These are phyloP conservation scores for Sarcophaga bullata DNA, from an alignment of 1,140 invertebrate species.

Conservation along the genomic window DNA sequence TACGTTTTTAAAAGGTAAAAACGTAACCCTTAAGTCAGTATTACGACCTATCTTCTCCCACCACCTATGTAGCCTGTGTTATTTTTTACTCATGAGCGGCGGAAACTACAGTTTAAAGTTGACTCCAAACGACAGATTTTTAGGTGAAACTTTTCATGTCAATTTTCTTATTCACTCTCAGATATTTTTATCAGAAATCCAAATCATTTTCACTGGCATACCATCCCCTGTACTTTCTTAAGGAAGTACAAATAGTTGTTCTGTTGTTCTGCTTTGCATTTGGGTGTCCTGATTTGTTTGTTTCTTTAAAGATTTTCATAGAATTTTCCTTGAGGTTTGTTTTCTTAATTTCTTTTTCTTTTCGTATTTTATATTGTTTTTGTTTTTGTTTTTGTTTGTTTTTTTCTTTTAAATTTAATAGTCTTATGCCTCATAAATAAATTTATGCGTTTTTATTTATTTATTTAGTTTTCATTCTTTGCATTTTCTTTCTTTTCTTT, in stretches of 20 bases:
- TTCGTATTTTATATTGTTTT: neutral
- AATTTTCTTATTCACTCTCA: too few species aligned
- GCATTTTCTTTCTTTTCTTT: neutral
- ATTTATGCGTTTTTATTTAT: constrained; percentile 21
- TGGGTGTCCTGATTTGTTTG: constrained; percentile 11
- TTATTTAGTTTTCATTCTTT: too few species aligned
- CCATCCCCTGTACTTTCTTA: neutral
- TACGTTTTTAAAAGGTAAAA: too few species aligned
- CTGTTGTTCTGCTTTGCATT: neutral
- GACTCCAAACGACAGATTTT: too few species aligned
- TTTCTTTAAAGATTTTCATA: neutral
- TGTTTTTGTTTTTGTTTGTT: too few species aligned
- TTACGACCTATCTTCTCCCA: too few species aligned
- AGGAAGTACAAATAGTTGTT: neutral
- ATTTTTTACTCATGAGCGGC: too few species aligned
- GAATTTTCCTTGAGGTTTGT: neutral
- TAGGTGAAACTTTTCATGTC: too few species aligned
- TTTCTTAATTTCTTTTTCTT: neutral
- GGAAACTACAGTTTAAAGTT: too few species aligned
- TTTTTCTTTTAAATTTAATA: neutral
- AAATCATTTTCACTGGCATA: neutral
- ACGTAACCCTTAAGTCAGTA: too few species aligned
- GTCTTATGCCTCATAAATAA: constrained; percentile 21
- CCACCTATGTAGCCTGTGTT: too few species aligned
- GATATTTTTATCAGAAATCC: too few species aligned